A percentile compares a stretch with the other conserved stretches of the same genome.
These are phyloP conservation scores for Lagopus muta DNA, from an alignment of 2,113 vertebrate species.

Conservation along the genomic window DNA sequence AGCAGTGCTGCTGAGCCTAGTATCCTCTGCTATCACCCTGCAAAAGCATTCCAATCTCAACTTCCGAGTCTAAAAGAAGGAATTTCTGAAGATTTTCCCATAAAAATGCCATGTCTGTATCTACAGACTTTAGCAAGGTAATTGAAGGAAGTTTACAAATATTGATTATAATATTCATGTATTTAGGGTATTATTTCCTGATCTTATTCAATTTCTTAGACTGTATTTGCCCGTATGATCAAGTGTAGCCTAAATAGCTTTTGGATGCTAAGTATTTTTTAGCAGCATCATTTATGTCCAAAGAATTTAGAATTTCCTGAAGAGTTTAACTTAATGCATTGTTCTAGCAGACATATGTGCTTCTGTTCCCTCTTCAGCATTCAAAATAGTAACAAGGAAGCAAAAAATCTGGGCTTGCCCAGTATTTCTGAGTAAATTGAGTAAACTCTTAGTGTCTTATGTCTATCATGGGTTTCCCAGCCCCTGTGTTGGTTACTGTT, in stretches of 20 bases:
- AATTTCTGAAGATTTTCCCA: conserved; percentile 93
- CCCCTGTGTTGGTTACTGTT: background rate
- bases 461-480: background rate
- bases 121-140: conserved; percentile 95
- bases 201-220: background rate
- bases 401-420: background rate
- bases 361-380: background rate
- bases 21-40: conserved; percentile 92
- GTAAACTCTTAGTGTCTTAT: background rate
- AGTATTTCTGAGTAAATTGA: background rate
- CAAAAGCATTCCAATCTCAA: conserved; percentile 91
- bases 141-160: background rate
- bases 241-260: background rate
- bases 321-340: background rate
- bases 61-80: conserved; percentile 97
- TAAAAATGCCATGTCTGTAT: conserved; percentile 97
- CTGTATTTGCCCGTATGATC: background rate
- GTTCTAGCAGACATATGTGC: background rate
- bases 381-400: background rate
- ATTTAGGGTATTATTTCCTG: rapidly evolving
- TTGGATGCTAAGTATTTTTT: background rate
- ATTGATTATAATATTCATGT: background rate
- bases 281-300: background rate
- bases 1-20: conserved; percentile 97
- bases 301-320: background rate